These are phyloP conservation scores for Pipistrellus kuhlii DNA, from an alignment of 2,797 vertebrate species.

Conservation along the genomic window DNA sequence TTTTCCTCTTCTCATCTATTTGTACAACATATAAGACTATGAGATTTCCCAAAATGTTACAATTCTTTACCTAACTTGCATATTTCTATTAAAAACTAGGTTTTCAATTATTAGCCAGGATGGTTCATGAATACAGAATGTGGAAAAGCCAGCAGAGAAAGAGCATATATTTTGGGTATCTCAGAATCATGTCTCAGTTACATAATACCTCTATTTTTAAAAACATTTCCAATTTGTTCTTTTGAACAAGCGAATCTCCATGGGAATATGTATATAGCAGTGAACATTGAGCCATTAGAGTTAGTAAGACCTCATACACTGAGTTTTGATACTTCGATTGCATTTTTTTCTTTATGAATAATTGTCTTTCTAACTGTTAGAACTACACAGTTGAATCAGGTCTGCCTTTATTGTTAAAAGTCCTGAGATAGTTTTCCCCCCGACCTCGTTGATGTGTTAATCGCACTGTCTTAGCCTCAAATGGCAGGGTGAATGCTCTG, in stretches of 20 bases:
- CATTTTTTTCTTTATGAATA: constrained; percentile 47
- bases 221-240: constrained; percentile 33
- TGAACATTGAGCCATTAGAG: neutral
- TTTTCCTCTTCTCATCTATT: neutral
- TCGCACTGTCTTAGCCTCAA: neutral
- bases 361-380: constrained; percentile 51
- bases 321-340: constrained; percentile 12
- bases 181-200: constrained; percentile 13
- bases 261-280: neutral
- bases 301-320: neutral
- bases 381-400: neutral
- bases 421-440: neutral
- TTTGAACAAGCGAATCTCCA: constrained; percentile 30
- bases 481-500: neutral
- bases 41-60: neutral
- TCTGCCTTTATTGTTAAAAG: constrained; percentile 12
- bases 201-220: neutral
- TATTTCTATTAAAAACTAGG: neutral
- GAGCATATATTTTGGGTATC: neutral
- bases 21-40: neutral
- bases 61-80: neutral
- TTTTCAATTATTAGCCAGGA: neutral
- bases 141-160: neutral
- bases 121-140: neutral
- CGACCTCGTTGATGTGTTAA: neutral